Evolutionary conservation across 2,113 vertebrate genomes (phyloP).

Genomic region (Archocentrus centrarchus): DNA sequence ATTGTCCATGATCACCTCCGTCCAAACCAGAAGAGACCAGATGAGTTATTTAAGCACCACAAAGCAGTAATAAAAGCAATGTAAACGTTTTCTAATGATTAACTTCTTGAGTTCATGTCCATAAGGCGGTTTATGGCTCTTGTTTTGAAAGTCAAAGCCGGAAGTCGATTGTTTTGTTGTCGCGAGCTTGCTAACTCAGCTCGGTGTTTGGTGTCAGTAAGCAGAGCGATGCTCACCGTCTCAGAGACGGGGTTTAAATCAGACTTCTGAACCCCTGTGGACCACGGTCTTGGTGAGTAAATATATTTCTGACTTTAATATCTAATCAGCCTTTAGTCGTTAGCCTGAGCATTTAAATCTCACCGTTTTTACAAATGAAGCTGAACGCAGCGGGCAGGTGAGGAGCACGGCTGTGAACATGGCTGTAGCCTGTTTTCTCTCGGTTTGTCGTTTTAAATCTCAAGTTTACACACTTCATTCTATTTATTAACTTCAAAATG

Average conservation of each 20-base stretch:
- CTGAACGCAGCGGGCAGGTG: constrained; percentile 4
- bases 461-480: neutral
- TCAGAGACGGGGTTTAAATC: neutral
- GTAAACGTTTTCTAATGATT: neutral
- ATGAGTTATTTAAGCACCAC: too few species aligned
- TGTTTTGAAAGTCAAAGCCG: constrained; percentile 6
- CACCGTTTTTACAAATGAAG: constrained; percentile 19
- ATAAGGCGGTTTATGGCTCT: neutral
- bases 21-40: too few species aligned
- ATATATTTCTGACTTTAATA: neutral
- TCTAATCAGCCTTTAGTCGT: neutral
- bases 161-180: fast-evolving
- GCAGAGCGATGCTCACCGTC: constrained; percentile 19
- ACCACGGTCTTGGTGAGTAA: constrained; percentile 17
- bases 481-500: neutral
- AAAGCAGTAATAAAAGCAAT: neutral
- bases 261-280: neutral
- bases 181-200: neutral
- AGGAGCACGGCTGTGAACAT: constrained; percentile 1
- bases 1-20: too few species aligned
- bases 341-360: fast-evolving
- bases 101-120: fast-evolving
- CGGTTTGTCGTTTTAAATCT: neutral
- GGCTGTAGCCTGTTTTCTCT: neutral
- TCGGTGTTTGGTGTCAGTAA: constrained; percentile 4